Evolutionary conservation across 2,113 vertebrate species (phyloP).

Genomic region (western clawed frog (Xenopus tropicalis)): UCB_Xtro_10.0 CM004448.2:77016501-77017000

Average conservation of each 20-base stretch:
- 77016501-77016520: too few relatives aligned
- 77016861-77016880: conserved; percentile 27
- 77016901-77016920: conserved; percentile 22
- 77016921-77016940: conserved; percentile 12
- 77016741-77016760: not conserved
- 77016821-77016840: conserved; percentile 9
- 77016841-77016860: conserved; percentile 9
- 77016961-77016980: conserved; percentile 1
- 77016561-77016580: too few relatives aligned
- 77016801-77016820: conserved; percentile 2
- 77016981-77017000: not conserved
- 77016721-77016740: not conserved
- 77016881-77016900: conserved; percentile 27
- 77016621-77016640: too few relatives aligned
- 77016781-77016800: conserved; percentile 10
- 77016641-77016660: too few relatives aligned
- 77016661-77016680: too few relatives aligned
- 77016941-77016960: conserved; percentile 16
- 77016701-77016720: too few relatives aligned
- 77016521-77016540: too few relatives aligned
- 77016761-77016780: conserved; percentile 21
- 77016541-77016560: too few relatives aligned
- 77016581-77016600: too few relatives aligned
- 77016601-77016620: too few relatives aligned
- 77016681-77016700: too few relatives aligned